A percentile compares a stretch with the other conserved stretches of the same genome.
These are phyloP conservation scores for Nannoperca australis DNA, from an alignment of 2,797 vertebrate genomes.

Conservation along the genomic window DNA sequence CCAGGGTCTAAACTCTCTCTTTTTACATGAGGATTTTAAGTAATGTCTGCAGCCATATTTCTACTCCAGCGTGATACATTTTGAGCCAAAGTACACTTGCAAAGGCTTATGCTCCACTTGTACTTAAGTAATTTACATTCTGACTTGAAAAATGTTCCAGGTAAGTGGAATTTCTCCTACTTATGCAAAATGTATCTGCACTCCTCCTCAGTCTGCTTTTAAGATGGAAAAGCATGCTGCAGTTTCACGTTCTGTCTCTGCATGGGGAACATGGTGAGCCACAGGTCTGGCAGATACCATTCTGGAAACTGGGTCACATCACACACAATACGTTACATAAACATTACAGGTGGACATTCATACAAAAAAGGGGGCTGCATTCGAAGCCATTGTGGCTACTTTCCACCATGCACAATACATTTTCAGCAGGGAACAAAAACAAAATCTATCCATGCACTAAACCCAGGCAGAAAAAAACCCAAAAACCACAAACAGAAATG, in stretches of 20 bases:
- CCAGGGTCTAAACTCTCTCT: conserved; percentile 9
- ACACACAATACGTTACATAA: conserved; percentile 66
- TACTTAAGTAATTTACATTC: conserved; percentile 67
- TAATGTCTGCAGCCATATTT: conserved; percentile 37
- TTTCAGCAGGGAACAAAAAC: conserved; percentile 58
- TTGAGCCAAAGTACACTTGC: conserved; percentile 58
- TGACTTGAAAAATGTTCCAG: conserved; percentile 62
- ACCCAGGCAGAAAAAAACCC: conserved; percentile 54
- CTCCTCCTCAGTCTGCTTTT: conserved; percentile 58
- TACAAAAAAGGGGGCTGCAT: conserved; percentile 67
- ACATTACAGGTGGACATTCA: conserved; percentile 76
- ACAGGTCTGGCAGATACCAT: conserved; percentile 51
- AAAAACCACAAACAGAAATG: conserved; percentile 26
- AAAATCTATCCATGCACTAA: conserved; percentile 81
- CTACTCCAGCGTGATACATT: conserved; percentile 36
- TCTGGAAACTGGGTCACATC: conserved; percentile 71
- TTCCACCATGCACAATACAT: conserved; percentile 75
- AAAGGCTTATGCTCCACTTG: conserved; percentile 52
- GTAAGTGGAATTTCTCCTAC: conserved; percentile 64
- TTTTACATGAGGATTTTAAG: not conserved
- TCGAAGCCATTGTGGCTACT: conserved; percentile 58
- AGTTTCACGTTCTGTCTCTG: conserved; percentile 43
- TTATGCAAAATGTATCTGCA: conserved; percentile 66
- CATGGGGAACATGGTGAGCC: conserved; percentile 47
- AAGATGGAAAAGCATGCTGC: conserved; percentile 53